Evolutionary conservation across 2,888 invertebrate genomes (phyloP).

Genomic region (Mallateleia sp.): DNA sequence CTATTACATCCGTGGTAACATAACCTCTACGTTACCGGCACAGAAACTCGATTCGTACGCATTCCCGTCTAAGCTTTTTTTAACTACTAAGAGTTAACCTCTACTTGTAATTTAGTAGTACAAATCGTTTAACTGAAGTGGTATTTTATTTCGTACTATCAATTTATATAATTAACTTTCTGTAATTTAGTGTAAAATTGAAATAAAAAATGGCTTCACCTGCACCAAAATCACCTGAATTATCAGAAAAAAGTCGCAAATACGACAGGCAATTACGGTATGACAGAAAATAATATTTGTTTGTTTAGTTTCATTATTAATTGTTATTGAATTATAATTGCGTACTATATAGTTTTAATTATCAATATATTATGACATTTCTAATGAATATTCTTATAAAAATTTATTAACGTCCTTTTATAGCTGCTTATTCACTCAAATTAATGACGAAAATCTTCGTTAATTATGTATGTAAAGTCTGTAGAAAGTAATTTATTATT

Average conservation of each 20-base stretch:
- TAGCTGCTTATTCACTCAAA: too few species aligned
- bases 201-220: slow-evolving; percentile 91
- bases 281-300: neutral
- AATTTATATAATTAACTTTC: neutral
- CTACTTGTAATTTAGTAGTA: neutral
- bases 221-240: slow-evolving; percentile 93
- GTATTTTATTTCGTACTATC: neutral
- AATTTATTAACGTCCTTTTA: too few species aligned
- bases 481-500: too few species aligned
- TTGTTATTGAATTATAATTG: too few species aligned
- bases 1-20: too few species aligned
- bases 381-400: too few species aligned
- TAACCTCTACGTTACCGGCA: slow-evolving; percentile 13
- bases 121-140: neutral
- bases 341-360: too few species aligned
- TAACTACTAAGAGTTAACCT: slow-evolving; percentile 23
- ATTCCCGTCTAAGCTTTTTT: slow-evolving; percentile 25
- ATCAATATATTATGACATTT: too few species aligned
- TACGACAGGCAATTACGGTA: slow-evolving; percentile 94
- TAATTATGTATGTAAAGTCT: too few species aligned
- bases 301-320: too few species aligned
- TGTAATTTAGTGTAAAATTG: neutral
- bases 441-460: too few species aligned
- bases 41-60: neutral
- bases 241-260: slow-evolving; percentile 94